These are phyloP conservation scores for Helarctos malayanus DNA, from an alignment of 2,797 vertebrate genomes.

Conservation along the genomic window DNA sequence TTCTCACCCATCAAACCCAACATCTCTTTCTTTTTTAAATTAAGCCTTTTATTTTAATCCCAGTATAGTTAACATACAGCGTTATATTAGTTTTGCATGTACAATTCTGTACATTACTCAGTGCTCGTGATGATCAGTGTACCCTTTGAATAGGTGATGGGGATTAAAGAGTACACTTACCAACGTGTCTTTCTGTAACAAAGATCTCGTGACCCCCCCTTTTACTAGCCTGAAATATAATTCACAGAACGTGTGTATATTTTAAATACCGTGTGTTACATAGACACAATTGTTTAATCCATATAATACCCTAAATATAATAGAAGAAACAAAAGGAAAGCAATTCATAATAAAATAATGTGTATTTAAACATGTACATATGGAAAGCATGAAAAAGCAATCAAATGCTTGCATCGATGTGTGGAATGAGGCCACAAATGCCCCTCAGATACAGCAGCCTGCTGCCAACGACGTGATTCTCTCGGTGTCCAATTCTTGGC, in stretches of 20 bases:
- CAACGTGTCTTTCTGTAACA: not conserved
- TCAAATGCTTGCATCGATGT: not conserved
- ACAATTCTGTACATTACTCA: not conserved
- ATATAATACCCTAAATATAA: not conserved
- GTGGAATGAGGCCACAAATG: not conserved
- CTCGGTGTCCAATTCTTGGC: not conserved
- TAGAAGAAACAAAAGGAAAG: conserved; percentile 51
- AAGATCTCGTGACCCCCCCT: not conserved
- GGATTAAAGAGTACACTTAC: not conserved
- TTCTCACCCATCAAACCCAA: not conserved
- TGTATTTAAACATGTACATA: not conserved
- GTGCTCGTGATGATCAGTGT: not conserved
- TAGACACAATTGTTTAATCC: not conserved
- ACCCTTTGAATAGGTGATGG: not conserved
- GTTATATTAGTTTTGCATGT: not conserved
- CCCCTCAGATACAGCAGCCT: not conserved
- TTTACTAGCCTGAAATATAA: conserved; percentile 1
- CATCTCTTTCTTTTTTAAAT: not conserved
- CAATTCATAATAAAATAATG: not conserved
- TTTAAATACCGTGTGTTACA: not conserved
- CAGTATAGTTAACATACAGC: not conserved
- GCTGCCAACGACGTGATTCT: not conserved
- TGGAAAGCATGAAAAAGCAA: not conserved
- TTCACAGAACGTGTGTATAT: not conserved
- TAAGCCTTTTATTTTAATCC: not conserved